A percentile compares a stretch with the other conserved stretches of the same genome.
Evolutionary conservation across 2,113 vertebrate genomes (phyloP).

Genomic region (Electrona antarctica): DNA sequence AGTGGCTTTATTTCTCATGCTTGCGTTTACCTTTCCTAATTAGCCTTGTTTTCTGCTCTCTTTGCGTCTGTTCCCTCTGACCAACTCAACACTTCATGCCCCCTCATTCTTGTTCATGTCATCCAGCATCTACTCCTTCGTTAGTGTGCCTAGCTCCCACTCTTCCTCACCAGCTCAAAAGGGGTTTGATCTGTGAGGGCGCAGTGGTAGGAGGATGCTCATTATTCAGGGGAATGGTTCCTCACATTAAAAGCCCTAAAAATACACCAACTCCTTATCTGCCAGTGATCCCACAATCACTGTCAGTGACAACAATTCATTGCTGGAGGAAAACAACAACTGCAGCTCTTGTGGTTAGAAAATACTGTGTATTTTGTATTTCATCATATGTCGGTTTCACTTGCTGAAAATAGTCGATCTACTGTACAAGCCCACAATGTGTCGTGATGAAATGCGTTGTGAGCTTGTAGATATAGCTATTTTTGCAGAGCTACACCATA

Average conservation of each 20-base stretch:
- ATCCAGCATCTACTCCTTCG: slow-evolving; percentile 41
- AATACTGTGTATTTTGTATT: background rate
- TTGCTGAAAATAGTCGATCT: too few relatives aligned
- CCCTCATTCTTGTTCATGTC: slow-evolving; percentile 27
- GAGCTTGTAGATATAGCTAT: too few relatives aligned
- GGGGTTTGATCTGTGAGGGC: slow-evolving; percentile 59
- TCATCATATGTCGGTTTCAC: too few relatives aligned
- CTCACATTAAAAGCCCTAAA: slow-evolving; percentile 64
- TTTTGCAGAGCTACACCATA: too few relatives aligned
- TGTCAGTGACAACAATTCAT: slow-evolving; percentile 36
- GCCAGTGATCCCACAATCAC: slow-evolving; percentile 55
- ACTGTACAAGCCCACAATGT: too few relatives aligned
- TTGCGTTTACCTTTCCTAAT: background rate
- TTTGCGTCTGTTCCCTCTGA: slow-evolving; percentile 11
- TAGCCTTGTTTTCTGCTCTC: slow-evolving; percentile 1
- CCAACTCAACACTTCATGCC: slow-evolving; percentile 6
- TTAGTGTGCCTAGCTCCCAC: slow-evolving; percentile 45
- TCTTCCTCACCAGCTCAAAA: slow-evolving; percentile 18
- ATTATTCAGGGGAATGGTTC: slow-evolving; percentile 65
- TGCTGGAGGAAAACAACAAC: background rate
- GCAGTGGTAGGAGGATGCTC: slow-evolving; percentile 53
- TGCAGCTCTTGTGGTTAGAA: slow-evolving; percentile 28
- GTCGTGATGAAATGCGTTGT: too few relatives aligned
- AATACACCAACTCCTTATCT: slow-evolving; percentile 68
- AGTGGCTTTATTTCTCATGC: background rate